Conservation (phyloP, 1,140 invertebrate species). For the Papilio dardanus region DNA sequence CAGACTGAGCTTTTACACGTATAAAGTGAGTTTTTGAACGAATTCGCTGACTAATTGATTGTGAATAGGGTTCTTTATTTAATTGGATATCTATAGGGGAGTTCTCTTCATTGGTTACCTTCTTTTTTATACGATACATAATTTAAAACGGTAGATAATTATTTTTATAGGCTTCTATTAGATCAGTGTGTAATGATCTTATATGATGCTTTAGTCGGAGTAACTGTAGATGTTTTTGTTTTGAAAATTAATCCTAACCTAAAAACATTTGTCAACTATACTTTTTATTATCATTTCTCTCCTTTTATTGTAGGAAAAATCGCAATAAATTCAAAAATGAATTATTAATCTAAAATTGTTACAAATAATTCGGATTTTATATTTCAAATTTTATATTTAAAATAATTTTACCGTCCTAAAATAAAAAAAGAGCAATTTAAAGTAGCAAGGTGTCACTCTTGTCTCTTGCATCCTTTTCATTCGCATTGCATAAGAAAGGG, state of each 20-base stretch:
- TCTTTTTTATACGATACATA: slow-evolving; percentile 36
- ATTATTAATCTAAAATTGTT: too few relatives aligned
- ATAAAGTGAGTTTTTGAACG: slow-evolving; percentile 64
- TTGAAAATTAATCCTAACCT: background rate
- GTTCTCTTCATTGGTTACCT: slow-evolving; percentile 32
- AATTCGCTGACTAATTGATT: slow-evolving; percentile 80
- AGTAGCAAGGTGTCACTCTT: slow-evolving; percentile 50
- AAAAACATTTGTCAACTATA: background rate
- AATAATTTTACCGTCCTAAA: background rate
- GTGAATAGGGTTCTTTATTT: slow-evolving; percentile 67
- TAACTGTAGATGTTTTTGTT: background rate
- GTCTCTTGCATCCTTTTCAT: slow-evolving; percentile 43
- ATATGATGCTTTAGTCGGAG: background rate
- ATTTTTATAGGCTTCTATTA: background rate
- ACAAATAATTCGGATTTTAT: too few relatives aligned
- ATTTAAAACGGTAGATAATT: slow-evolving; percentile 26
- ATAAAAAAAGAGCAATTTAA: slow-evolving; percentile 16
- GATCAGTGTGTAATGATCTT: background rate
- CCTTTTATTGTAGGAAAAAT: too few relatives aligned
- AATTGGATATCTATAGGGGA: slow-evolving; percentile 62
- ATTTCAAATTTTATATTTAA: background rate
- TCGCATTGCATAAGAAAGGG: slow-evolving; percentile 45
- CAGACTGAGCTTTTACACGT: slow-evolving; percentile 67
- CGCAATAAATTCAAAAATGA: too few relatives aligned
- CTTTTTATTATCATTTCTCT: too few relatives aligned